These are phyloP conservation scores for Nycticebus coucang DNA, from an alignment of 2,113 vertebrate genomes.

Conservation along the genomic window DNA sequence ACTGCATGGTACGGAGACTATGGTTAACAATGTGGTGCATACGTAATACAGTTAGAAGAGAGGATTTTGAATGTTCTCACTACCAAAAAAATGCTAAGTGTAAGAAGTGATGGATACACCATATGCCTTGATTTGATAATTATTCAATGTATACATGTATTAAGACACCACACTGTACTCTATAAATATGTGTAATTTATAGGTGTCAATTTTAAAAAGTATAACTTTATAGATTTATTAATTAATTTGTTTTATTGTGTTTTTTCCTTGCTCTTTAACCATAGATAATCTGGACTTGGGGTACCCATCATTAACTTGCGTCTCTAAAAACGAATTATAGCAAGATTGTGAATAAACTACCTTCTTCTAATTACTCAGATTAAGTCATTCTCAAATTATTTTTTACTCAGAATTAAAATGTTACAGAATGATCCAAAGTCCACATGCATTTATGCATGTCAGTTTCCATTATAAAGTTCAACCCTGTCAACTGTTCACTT, in stretches of 20 bases:
- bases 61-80: background rate
- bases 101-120: background rate
- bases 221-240: background rate
- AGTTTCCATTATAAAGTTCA: background rate
- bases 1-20: background rate
- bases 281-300: background rate
- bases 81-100: background rate
- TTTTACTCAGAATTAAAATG: constrained; percentile 43
- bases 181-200: background rate
- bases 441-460: background rate
- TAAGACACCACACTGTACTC: background rate
- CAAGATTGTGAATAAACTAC: background rate
- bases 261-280: background rate
- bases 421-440: background rate
- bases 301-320: background rate
- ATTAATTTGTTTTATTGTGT: background rate
- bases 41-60: background rate
- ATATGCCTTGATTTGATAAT: background rate
- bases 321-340: background rate
- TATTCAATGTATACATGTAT: background rate
- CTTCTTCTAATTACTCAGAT: constrained; percentile 21
- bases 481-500: background rate
- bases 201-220: background rate
- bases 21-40: background rate
- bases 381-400: background rate